A percentile compares a stretch with the other conserved stretches of the same genome.
Evolutionary conservation across 2,113 vertebrate species (phyloP).

Genomic region (Potamarius usumacintae): DNA sequence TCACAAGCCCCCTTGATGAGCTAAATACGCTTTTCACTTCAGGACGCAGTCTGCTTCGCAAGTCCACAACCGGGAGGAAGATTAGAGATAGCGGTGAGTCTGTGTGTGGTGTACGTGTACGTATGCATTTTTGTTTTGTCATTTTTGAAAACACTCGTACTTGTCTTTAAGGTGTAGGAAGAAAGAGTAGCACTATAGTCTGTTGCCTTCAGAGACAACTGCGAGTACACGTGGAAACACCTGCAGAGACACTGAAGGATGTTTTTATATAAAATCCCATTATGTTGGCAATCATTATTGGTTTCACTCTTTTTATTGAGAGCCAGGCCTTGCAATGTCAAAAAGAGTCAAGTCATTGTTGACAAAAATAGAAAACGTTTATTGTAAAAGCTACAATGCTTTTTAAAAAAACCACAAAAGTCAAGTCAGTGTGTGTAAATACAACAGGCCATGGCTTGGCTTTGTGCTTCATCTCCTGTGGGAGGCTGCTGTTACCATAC

Average conservation of each 20-base stretch:
- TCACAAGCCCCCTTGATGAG: constrained; percentile 93
- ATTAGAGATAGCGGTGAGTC: constrained; percentile 87
- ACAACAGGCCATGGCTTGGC: not conserved
- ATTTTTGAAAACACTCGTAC: not conserved
- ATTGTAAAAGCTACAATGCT: constrained; percentile 21
- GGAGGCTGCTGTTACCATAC: constrained; percentile 22
- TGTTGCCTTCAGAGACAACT: not conserved
- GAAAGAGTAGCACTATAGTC: not conserved
- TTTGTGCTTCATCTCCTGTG: constrained; percentile 32
- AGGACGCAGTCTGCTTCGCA: constrained; percentile 86
- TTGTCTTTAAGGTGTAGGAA: not conserved
- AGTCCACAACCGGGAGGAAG: constrained; percentile 84
- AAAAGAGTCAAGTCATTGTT: constrained; percentile 30
- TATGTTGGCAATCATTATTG: not conserved
- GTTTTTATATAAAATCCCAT: constrained; percentile 18
- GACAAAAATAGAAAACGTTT: constrained; percentile 16
- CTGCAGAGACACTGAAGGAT: not conserved
- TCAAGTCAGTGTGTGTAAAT: constrained; percentile 21
- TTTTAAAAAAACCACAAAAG: constrained; percentile 33
- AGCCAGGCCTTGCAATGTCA: not conserved
- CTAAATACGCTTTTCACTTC: constrained; percentile 92
- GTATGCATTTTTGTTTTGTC: too few species aligned
- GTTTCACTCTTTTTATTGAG: constrained; percentile 29
- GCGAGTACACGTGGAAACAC: not conserved
- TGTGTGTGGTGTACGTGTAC: not conserved